Percentiles rank a stretch among this genome's conserved stretches.
Evolutionary conservation across 2,888 invertebrate genomes (phyloP).

Genomic region (Neelides folsomi): DNA sequence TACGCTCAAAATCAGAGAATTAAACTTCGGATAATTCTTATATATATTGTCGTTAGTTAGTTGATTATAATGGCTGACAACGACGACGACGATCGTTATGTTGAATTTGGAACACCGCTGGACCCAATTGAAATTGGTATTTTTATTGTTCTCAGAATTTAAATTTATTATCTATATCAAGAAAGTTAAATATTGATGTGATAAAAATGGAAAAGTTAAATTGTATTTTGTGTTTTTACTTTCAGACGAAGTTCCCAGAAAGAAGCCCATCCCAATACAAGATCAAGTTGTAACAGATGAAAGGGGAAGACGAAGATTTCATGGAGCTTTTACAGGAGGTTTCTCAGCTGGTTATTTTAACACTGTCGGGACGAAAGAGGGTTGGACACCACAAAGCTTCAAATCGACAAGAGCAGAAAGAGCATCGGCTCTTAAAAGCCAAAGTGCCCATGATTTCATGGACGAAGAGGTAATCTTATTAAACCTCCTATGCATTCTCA

Average conservation of each 20-base stretch:
- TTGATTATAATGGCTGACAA: constrained; percentile 2
- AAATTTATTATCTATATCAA: constrained; percentile 7
- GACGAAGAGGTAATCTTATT: constrained; percentile 61
- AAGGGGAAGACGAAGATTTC: constrained; percentile 79
- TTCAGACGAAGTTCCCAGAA: constrained; percentile 62
- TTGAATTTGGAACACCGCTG: constrained; percentile 64
- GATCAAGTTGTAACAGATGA: constrained; percentile 84
- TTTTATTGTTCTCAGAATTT: neutral
- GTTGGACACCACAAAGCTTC: constrained; percentile 82
- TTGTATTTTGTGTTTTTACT: constrained; percentile 7
- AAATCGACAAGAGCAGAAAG: constrained; percentile 72
- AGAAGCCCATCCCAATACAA: constrained; percentile 57
- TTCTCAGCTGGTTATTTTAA: constrained; percentile 97
- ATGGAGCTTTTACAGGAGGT: constrained; percentile 97
- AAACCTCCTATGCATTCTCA: neutral
- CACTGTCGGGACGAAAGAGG: constrained; percentile 88
- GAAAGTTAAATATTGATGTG: neutral
- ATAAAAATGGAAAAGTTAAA: constrained; percentile 1
- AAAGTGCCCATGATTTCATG: constrained; percentile 89
- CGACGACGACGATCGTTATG: constrained; percentile 52
- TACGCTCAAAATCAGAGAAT: too few relatives aligned
- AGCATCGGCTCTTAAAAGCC: constrained; percentile 42
- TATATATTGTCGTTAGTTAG: too few relatives aligned
- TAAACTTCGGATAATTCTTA: too few relatives aligned
- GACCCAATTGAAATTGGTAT: constrained; percentile 73